Conservation (phyloP, 2,113 vertebrate species). For the Empidonax traillii region DNA sequence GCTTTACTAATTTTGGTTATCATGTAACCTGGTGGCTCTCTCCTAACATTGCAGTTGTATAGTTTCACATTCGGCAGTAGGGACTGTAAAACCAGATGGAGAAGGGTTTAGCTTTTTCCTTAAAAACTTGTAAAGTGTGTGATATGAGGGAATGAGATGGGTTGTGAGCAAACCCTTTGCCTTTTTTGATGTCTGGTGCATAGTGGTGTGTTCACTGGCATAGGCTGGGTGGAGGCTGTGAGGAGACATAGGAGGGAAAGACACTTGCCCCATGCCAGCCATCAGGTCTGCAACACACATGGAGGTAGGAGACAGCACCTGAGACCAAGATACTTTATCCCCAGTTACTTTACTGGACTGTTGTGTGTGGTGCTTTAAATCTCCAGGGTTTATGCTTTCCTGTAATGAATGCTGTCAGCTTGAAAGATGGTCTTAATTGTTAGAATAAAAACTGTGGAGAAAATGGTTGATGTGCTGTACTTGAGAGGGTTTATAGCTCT, state of each 20-base stretch:
- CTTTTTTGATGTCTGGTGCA: no score
- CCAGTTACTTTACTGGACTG: neutral
- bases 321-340: neutral
- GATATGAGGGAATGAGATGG: accelerated
- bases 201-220: neutral
- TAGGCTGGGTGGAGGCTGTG: neutral
- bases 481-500: neutral
- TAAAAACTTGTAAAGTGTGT: accelerated
- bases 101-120: neutral
- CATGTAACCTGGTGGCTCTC: neutral
- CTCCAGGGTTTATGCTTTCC: neutral
- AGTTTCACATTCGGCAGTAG: neutral
- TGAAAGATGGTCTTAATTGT: neutral
- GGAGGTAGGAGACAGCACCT: neutral
- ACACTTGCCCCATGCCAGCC: neutral
- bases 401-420: neutral
- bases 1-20: neutral
- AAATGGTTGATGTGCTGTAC: neutral
- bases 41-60: neutral
- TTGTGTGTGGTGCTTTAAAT: neutral
- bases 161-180: neutral
- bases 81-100: neutral
- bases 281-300: neutral
- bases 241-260: neutral
- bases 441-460: neutral